A percentile compares a stretch with the other conserved stretches of the same genome.
Conservation (phyloP, 1,140 invertebrate species). For the Trichonephila clavipes region DNA sequence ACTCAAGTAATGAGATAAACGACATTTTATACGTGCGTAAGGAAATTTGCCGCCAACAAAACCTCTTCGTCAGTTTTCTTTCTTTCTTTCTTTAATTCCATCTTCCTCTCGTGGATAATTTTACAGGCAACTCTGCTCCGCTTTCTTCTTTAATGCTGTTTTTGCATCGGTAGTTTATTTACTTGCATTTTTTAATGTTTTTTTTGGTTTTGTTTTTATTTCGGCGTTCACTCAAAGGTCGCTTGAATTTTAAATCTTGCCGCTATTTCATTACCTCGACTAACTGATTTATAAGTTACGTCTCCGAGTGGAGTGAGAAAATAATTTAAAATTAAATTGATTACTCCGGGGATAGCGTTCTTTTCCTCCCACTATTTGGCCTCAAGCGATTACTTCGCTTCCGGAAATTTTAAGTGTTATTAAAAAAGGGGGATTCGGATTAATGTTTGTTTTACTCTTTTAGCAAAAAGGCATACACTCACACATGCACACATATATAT, state of each 20-base stretch:
- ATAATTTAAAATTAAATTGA: conserved; percentile 77
- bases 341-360: conserved; percentile 59
- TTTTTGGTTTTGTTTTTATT: conserved; percentile 17
- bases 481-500: conserved; percentile 2
- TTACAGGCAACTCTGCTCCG: conserved; percentile 60
- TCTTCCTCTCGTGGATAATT: conserved; percentile 74
- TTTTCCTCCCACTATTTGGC: conserved; percentile 45
- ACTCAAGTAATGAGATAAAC: conserved; percentile 75
- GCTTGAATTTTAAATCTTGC: conserved; percentile 73
- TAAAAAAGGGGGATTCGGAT: conserved; percentile 48
- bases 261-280: conserved; percentile 74
- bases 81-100: conserved; percentile 66
- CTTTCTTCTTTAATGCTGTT: conserved; percentile 67
- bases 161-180: conserved; percentile 57
- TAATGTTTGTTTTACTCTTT: conserved; percentile 65
- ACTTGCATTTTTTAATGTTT: conserved; percentile 57
- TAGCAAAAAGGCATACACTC: conserved; percentile 32
- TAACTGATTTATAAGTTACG: conserved; percentile 76
- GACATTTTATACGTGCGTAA: conserved; percentile 75
- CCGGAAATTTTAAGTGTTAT: conserved; percentile 55
- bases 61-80: conserved; percentile 64
- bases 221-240: conserved; percentile 46
- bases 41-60: conserved; percentile 73
- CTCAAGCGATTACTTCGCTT: conserved; percentile 26
- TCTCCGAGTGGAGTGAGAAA: conserved; percentile 64